Conservation (phyloP, 2,888 invertebrate genomes). For the Drosophila anomalipes region DNA sequence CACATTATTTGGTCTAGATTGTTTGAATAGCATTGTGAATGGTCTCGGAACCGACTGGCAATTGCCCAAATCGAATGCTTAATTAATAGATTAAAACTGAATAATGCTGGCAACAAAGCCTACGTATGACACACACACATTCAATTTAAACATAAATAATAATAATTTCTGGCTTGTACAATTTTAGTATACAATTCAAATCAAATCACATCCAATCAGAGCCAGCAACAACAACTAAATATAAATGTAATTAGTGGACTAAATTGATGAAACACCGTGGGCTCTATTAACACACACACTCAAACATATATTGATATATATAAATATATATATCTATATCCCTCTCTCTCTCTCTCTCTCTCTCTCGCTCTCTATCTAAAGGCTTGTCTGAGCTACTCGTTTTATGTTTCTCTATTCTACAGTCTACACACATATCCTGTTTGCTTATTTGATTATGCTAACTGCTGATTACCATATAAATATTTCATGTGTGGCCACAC, state of each 20-base stretch:
- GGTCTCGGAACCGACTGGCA: background rate
- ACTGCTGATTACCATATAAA: conserved; percentile 52
- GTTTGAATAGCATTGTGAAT: conserved; percentile 49
- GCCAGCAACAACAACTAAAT: conserved; percentile 27
- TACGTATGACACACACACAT: conserved; percentile 19
- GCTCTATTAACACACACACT: background rate
- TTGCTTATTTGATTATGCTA: conserved; percentile 25
- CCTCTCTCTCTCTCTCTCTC: background rate
- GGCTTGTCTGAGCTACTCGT: background rate
- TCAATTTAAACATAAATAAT: conserved; percentile 75
- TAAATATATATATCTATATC: background rate
- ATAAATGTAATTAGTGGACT: conserved; percentile 44
- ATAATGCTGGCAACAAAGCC: conserved; percentile 54
- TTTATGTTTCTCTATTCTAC: background rate
- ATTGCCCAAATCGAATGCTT: conserved; percentile 59
- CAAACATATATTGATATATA: background rate
- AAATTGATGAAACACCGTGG: conserved; percentile 5
- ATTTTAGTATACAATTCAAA: conserved; percentile 29
- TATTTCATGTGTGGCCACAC: conserved; percentile 46
- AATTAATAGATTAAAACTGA: conserved; percentile 79
- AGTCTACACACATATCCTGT: conserved; percentile 3
- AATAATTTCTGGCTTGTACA: conserved; percentile 57
- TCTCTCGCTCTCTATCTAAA: background rate
- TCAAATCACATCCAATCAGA: conserved; percentile 52
- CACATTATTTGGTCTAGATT: conserved; percentile 68